Base-by-base conservation (phyloP, 2,113 vertebrate species). In the Semicossyphus pulcher region DNA sequence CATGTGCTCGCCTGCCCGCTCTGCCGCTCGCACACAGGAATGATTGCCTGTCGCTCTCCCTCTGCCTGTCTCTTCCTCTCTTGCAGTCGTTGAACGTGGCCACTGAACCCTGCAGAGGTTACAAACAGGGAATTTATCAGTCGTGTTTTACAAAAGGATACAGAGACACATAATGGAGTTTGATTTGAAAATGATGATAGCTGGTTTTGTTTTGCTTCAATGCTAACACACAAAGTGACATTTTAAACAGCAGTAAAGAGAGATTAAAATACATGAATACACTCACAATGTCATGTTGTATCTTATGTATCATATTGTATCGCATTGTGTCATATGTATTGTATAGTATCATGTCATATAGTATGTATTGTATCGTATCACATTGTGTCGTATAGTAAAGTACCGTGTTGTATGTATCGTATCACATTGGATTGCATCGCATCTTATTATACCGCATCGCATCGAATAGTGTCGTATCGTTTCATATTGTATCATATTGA, bases 1-100 rank as follows among this genome's bases (percentile, higher is more conserved):
- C 94, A 95, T 95, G 93, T 94, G 95, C 93, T 92, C 76, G 94
- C 95, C 94, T 93, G 92, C 93, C 88, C 93, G 94, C 95, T 94
- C 93, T 92, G 93, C 92, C 91, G 95, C 95, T 93, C 94, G 91
- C 93, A 75, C 90, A 90, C 78, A 94, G 94, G 94, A 96, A 94
- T 95, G 95, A 96, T 92, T 84, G 94, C 49, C 89, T 92, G 93
- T 93, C 91, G 74, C 86, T 87, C 76, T 62, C 83, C 86, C 78
- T 79, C 81, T 81, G 59, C 59, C 78, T 81, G 73, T 90, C 88
- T 86, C 88, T 62, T 81, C 14, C 83, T 75, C 78, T 85, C 81
- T 57, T 80, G 59, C 86, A 78, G 87, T 90, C 91, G 86, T 72
- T 79, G 86, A 90, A 87, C 73, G 89, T 78, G 73, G 63, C 81